Evolutionary conservation across 2,888 invertebrate genomes (phyloP).

Genomic region (Hirudinaria manillensis): DNA sequence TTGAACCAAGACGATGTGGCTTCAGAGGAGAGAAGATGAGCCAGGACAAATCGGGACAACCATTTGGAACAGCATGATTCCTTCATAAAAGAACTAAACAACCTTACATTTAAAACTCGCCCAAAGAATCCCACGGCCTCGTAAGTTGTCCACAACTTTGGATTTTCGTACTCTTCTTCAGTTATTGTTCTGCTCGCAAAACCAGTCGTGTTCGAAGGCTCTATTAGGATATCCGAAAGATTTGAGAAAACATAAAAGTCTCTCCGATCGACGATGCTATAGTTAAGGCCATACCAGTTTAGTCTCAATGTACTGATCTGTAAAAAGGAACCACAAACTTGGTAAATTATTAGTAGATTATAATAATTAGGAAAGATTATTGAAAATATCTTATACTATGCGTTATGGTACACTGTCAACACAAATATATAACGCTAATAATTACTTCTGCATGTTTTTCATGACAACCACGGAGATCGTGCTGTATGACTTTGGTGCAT

Average conservation of each 20-base stretch:
- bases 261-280: neutral
- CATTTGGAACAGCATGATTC: constrained; percentile 7
- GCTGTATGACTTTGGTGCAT: neutral
- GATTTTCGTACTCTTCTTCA: neutral
- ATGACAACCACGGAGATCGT: neutral
- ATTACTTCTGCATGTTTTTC: neutral
- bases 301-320: neutral
- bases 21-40: neutral
- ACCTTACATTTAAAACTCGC: neutral
- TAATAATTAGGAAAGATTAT: too few species aligned
- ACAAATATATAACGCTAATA: too few species aligned
- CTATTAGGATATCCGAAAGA: neutral
- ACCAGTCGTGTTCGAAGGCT: neutral
- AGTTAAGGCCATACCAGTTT: constrained; percentile 7
- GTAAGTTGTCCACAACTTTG: neutral
- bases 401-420: too few species aligned
- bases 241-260: constrained; percentile 1
- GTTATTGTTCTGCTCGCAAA: neutral
- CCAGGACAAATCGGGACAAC: neutral
- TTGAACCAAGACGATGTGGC: neutral
- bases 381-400: too few species aligned
- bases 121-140: neutral
- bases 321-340: too few species aligned
- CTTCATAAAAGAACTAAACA: neutral
- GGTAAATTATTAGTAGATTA: too few species aligned